Evolutionary conservation across 2,888 invertebrate species (phyloP).

Genomic region (Eupithecia subfuscata): DNA sequence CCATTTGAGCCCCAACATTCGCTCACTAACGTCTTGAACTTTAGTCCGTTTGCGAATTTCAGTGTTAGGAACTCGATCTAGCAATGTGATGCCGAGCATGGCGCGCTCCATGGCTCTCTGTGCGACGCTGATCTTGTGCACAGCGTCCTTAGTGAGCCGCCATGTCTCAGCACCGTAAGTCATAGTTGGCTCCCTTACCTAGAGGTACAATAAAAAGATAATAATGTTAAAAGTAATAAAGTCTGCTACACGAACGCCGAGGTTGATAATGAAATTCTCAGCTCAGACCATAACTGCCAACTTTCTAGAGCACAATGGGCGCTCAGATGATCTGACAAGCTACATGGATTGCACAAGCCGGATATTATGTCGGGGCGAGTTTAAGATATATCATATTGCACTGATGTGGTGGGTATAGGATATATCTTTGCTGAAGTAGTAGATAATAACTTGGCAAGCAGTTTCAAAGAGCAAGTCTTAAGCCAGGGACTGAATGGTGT

Average conservation of each 20-base stretch:
- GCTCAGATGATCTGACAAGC: slow-evolving; percentile 18
- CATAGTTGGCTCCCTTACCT: not conserved
- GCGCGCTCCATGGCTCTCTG: too few relatives aligned
- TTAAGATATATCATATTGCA: slow-evolving; percentile 21
- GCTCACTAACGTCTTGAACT: too few relatives aligned
- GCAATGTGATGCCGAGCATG: too few relatives aligned
- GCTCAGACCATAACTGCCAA: slow-evolving; percentile 20
- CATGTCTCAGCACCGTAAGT: too few relatives aligned
- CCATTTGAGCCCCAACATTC: too few relatives aligned
- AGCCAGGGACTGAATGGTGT: too few relatives aligned
- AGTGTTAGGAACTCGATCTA: too few relatives aligned
- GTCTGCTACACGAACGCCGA: not conserved
- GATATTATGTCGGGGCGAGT: slow-evolving; percentile 19
- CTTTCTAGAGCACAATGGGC: slow-evolving; percentile 31
- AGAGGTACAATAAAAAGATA: not conserved
- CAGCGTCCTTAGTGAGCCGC: too few relatives aligned
- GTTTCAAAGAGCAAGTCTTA: not conserved
- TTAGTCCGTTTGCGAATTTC: too few relatives aligned
- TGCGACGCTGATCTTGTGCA: too few relatives aligned
- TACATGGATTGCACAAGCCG: slow-evolving; percentile 28
- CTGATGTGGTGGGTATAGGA: not conserved
- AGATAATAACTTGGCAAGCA: not conserved
- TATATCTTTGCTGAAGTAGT: not conserved
- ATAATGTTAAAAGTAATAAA: not conserved
- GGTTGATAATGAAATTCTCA: slow-evolving; percentile 8